Evolutionary conservation across 2,113 vertebrate species (phyloP).

Genomic region (Pithys albifrons): DNA sequence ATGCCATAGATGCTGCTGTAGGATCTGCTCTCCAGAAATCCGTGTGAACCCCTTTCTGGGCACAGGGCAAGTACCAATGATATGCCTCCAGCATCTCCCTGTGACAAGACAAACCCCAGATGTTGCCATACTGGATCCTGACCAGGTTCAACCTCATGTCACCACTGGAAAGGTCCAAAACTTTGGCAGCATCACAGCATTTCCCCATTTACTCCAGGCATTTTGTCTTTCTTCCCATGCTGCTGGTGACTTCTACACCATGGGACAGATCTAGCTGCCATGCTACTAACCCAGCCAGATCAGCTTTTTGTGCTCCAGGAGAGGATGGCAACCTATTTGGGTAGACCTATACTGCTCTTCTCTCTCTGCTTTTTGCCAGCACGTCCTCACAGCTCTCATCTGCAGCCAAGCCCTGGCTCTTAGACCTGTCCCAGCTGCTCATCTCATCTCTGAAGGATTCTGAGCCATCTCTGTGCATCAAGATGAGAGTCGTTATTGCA

Average conservation of each 20-base stretch:
- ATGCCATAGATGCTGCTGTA: fast-evolving
- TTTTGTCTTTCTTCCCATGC: fast-evolving
- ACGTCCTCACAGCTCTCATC: background rate
- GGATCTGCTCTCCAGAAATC: background rate
- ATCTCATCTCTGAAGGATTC: background rate
- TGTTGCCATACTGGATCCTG: background rate
- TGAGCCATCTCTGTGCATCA: fast-evolving
- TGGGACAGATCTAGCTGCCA: background rate
- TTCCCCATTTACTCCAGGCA: background rate
- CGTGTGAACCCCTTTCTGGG: background rate
- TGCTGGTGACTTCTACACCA: background rate
- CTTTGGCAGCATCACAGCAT: background rate
- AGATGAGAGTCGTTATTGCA: background rate
- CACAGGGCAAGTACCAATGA: fast-evolving
- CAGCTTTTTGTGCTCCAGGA: background rate
- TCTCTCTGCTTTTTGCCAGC: background rate
- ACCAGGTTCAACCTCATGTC: background rate
- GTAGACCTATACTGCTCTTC: background rate
- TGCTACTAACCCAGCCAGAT: background rate
- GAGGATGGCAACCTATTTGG: background rate
- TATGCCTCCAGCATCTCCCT: background rate
- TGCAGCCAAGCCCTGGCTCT: background rate
- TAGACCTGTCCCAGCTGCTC: background rate
- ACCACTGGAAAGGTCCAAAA: background rate
- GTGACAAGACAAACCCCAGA: background rate